Base-by-base conservation (phyloP, 2,888 invertebrate genomes). In the Oligia latruncula region DNA sequence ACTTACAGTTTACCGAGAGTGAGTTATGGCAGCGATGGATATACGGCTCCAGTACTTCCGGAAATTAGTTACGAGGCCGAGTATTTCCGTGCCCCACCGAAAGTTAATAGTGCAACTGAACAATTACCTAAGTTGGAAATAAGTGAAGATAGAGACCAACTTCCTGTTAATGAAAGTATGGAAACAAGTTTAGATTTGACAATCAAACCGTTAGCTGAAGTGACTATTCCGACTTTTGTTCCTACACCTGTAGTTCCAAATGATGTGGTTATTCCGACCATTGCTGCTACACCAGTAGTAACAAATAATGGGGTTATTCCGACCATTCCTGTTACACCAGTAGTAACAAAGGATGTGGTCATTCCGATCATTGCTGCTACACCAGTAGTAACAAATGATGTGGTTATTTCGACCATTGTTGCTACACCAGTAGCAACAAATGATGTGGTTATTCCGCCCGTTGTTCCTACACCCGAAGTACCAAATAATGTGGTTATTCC, bases 31-130 rank as follows among this genome's bases (percentile, higher is more conserved):
- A 93, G 91, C 77, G 90, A 92, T 84, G 90, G 87, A 35, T 86
- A 85, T 82, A 91, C 89, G 35, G 82, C 80, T 40, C 82, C 92
- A 71, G 77, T 84, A 40, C 87, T 95, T 60, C 93, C 95, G 71
- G 93, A 95, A 91, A 94, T 93, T 55, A 91, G 93, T 86, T 94
- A 93, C 79, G 95, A 95, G 68, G 93, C 93, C 40, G 93, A 95
- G 88, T 93, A 93, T 87, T 93, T 91, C 71, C 90, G 90, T 87
- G 85, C 89, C 15, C 78, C 90, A 65, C 90, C 92, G 62, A 90
- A 85, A 71, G 79, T 82, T 77, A 87, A 79, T 77, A 89, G 86
- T 87, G 83, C 79, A 79, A 85, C 78, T 80, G 81, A 84, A 83
- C 82, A 84, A 67, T 60, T 88, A 77, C 75, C 85, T 13, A 82